Conservation (phyloP, 2,113 vertebrate species). For the Chaetodon auriga region DNA sequence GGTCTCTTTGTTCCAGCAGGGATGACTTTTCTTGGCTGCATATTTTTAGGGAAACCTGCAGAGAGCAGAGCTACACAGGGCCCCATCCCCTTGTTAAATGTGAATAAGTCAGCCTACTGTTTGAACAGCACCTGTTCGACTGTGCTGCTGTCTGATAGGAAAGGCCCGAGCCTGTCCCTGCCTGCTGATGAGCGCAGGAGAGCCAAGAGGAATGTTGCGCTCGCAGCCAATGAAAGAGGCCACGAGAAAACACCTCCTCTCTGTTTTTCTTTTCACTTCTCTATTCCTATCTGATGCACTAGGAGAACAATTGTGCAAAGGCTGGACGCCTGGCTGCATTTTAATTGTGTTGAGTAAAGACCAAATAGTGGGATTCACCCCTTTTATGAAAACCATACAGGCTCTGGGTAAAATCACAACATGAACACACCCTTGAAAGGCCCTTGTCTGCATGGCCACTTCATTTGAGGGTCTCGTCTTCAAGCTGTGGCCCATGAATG, state of each 20-base stretch:
- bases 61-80: background rate
- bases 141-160: slow-evolving; percentile 38
- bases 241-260: slow-evolving; percentile 24
- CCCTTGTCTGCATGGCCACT: slow-evolving; percentile 24
- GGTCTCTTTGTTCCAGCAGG: background rate
- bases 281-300: background rate
- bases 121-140: slow-evolving; percentile 39
- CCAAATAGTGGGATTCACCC: background rate
- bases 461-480: slow-evolving; percentile 31
- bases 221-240: slow-evolving; percentile 21
- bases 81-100: slow-evolving; percentile 2
- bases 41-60: background rate
- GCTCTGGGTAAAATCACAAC: background rate
- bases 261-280: slow-evolving; percentile 2
- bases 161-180: slow-evolving; percentile 45
- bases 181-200: slow-evolving; percentile 49
- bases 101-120: slow-evolving; percentile 33
- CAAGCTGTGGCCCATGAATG: slow-evolving; percentile 66
- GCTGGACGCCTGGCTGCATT: background rate
- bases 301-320: background rate
- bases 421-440: background rate
- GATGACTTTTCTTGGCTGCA: background rate
- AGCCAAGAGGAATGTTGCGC: slow-evolving; percentile 59
- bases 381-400: background rate
- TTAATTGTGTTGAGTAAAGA: background rate